These are phyloP conservation scores for Rhincodon typus DNA, from an alignment of 2,797 vertebrate species.

Conservation along the genomic window DNA sequence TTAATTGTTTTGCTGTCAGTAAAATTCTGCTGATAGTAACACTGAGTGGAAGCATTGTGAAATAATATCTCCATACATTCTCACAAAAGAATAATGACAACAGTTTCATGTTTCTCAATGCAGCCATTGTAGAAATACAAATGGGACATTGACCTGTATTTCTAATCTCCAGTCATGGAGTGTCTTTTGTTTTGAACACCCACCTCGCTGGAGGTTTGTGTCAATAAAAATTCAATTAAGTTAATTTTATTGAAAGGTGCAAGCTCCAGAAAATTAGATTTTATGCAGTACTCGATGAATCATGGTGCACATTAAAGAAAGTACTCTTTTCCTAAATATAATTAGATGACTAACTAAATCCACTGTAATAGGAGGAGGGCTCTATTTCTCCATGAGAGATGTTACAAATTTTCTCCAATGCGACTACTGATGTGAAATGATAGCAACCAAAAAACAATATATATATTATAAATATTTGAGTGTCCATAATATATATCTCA, in stretches of 20 bases:
- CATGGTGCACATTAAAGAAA: background rate
- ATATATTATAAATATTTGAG: too few species aligned
- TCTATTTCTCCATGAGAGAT: background rate
- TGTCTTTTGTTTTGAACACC: background rate
- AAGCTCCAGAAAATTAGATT: background rate
- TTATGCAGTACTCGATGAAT: background rate
- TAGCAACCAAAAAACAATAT: background rate
- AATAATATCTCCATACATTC: background rate
- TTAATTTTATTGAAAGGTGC: background rate
- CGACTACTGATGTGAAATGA: background rate
- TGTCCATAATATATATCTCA: too few species aligned
- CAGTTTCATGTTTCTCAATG: slow-evolving; percentile 10
- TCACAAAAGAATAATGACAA: background rate
- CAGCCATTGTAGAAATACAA: slow-evolving; percentile 22
- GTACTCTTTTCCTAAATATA: background rate
- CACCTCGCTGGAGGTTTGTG: background rate
- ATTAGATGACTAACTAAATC: background rate
- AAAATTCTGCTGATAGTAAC: background rate
- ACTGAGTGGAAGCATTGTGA: background rate
- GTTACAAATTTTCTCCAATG: background rate
- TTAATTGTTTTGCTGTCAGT: background rate
- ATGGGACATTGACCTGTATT: background rate
- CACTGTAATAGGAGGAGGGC: background rate
- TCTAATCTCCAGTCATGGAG: background rate
- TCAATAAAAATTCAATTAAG: background rate